Conservation (phyloP, 92 coral and sea anemone genomes). For the Meandrina meandrites region DNA sequence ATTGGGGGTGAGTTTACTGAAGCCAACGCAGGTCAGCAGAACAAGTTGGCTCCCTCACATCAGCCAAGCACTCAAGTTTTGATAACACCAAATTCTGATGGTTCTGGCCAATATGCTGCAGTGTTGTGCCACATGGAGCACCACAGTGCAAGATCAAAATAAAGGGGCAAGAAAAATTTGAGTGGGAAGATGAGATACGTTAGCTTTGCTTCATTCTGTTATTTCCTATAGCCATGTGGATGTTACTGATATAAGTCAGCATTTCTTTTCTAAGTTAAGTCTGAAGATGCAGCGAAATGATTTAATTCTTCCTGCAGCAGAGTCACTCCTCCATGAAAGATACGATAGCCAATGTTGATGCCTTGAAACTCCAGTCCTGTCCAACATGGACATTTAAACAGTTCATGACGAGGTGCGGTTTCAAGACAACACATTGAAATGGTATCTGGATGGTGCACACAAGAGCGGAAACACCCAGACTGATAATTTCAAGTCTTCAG, state of each 20-base stretch:
- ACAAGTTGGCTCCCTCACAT: conserved; percentile 55
- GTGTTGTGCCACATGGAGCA: conserved; percentile 32
- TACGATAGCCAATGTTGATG: too few relatives aligned
- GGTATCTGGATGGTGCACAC: too few relatives aligned
- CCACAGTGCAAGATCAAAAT: conserved; percentile 17
- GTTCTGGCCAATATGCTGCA: conserved; percentile 19
- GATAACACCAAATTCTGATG: conserved; percentile 17
- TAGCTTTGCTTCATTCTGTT: conserved; percentile 3
- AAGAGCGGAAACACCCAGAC: too few relatives aligned
- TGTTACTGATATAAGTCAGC: too few relatives aligned
- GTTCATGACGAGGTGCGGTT: too few relatives aligned
- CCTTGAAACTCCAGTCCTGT: too few relatives aligned
- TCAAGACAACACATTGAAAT: too few relatives aligned
- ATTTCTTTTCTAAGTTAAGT: not conserved
- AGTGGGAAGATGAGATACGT: conserved; percentile 11
- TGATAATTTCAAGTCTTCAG: too few relatives aligned
- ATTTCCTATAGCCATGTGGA: conserved; percentile 8
- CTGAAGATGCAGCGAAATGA: conserved; percentile 46
- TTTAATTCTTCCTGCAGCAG: conserved; percentile 50
- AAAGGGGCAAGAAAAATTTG: conserved; percentile 11
- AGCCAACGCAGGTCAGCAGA: conserved; percentile 49
- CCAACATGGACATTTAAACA: too few relatives aligned
- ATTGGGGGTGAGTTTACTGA: conserved; percentile 47
- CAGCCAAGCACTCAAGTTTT: conserved; percentile 45
- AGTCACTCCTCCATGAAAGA: too few relatives aligned